Evolutionary conservation across 2,113 vertebrate species (phyloP).

Genomic region (Coregonus clupeaformis): DNA sequence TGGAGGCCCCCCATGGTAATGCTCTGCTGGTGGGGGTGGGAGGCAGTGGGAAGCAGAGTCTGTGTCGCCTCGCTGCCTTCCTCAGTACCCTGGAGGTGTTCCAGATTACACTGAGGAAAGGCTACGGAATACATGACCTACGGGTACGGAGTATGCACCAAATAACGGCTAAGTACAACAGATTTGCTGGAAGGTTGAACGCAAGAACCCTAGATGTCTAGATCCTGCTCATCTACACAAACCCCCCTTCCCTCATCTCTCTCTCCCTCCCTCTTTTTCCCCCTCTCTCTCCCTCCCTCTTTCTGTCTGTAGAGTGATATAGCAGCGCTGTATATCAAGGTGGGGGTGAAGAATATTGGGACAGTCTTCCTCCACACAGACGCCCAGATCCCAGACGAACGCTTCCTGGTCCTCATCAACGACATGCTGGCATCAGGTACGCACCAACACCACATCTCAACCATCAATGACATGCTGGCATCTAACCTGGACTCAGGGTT

Average conservation of each 20-base stretch:
- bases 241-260: background rate
- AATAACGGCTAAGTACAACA: no score
- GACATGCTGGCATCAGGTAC: constrained; percentile 75
- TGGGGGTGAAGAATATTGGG: constrained; percentile 74
- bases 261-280: background rate
- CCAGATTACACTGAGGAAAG: constrained; percentile 77
- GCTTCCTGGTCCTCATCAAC: constrained; percentile 76
- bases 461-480: no score
- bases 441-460: background rate
- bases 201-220: background rate
- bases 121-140: constrained; percentile 75
- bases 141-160: constrained; percentile 52
- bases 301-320: constrained; percentile 70
- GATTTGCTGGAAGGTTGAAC: no score
- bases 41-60: constrained; percentile 76
- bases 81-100: constrained; percentile 75
- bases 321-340: constrained; percentile 77
- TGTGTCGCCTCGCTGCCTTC: constrained; percentile 74
- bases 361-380: constrained; percentile 73
- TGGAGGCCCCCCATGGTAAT: constrained; percentile 75
- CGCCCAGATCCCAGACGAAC: constrained; percentile 72
- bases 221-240: background rate
- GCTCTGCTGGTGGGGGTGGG: constrained; percentile 74
- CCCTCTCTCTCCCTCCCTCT: background rate
- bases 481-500: no score